Evolutionary conservation across 2,113 vertebrate genomes (phyloP), one percentile per base, ranked within the genome.

Genomic region (Galeopterus variegatus): DNA sequence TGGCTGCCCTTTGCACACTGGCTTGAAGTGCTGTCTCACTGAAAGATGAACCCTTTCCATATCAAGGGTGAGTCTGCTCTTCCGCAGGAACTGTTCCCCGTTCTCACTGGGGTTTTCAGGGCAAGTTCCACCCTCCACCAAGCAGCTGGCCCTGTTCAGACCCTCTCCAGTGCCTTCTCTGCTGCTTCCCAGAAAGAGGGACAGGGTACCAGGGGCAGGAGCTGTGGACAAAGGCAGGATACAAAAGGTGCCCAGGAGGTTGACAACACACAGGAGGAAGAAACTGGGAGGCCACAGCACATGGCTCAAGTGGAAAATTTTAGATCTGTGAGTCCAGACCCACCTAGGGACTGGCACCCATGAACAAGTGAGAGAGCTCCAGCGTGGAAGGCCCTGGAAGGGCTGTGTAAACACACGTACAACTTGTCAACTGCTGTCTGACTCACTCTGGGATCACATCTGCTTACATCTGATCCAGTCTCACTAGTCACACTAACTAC

Each of bases 231-330:
- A 18, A 1, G 7, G 28, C 14, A 73, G 73, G 21, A 24, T 60
- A 21, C 0, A 21, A 64, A 3, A 3, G 23, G n/a, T 28, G 48
- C 26, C 36, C 3, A 0, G 67, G 28, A 67, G 3, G 76, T 6
- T 7, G 31, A 83, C 13, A 9, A 62, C 21, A 33, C 14, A 33
- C 5, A 60, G 17, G 48, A 58, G 33, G 17, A 41, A 62, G 72
- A 54, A 73, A 24, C 26, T 23, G 12, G 26, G 45, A 52, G 31
- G 56, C 31, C 18, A 0, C 4, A 17, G 67, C 60, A 45, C 4
- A 3, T 0, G 1, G 56, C 26, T 65, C 28, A 0, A 4, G 45
- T 2, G 36, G 17, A 19, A 75, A 17, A 41, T 23, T 50, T 41
- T 13, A 36, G 19, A 36, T 77, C 48, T 70, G n/a, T 33, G 72